A percentile compares a stretch with the other conserved stretches of the same genome.
These are phyloP conservation scores for Loris lydekkerianus DNA, from an alignment of 2,797 vertebrate genomes.

Conservation along the genomic window DNA sequence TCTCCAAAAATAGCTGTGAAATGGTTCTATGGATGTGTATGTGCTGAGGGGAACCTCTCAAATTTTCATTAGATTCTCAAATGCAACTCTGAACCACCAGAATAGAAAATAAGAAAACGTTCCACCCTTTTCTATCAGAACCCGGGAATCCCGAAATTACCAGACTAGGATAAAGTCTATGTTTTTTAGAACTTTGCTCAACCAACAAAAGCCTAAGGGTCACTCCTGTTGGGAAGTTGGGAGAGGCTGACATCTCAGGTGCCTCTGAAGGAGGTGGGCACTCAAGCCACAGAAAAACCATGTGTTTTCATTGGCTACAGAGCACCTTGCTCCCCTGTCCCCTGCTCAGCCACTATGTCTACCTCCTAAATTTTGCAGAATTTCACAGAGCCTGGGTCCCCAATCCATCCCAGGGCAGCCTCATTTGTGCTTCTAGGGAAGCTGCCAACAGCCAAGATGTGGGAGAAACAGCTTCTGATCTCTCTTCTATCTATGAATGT, in stretches of 20 bases:
- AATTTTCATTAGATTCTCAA: not conserved
- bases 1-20: not conserved
- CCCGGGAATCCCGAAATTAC: not conserved
- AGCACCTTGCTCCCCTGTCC: fast-evolving
- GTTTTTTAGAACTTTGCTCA: not conserved
- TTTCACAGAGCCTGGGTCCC: not conserved
- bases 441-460: not conserved
- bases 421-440: not conserved
- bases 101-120: not conserved
- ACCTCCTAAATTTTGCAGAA: not conserved
- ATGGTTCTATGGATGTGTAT: not conserved
- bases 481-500: constrained; percentile 11
- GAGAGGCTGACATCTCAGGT: not conserved
- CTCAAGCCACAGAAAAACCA: not conserved
- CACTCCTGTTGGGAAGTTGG: not conserved
- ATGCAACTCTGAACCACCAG: not conserved
- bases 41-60: not conserved
- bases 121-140: not conserved
- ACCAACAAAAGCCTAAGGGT: not conserved
- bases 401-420: not conserved
- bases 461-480: not conserved
- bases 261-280: not conserved
- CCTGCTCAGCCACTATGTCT: not conserved
- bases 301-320: not conserved
- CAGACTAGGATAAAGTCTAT: not conserved